Evolutionary conservation across 2,888 invertebrate species (phyloP).

Genomic region (Apantesis nais): DNA sequence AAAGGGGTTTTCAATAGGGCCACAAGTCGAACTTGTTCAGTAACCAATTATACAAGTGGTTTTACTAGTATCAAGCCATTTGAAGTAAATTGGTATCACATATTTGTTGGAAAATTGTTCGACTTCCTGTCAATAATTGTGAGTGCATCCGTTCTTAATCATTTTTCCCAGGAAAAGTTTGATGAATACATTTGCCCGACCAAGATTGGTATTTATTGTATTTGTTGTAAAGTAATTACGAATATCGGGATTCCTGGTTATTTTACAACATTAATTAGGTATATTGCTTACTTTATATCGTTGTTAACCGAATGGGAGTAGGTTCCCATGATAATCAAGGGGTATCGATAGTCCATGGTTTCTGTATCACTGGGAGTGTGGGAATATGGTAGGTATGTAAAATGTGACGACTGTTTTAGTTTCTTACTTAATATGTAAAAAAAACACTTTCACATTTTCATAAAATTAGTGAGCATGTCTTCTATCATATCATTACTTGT

Average conservation of each 20-base stretch:
- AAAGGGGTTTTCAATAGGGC: constrained; percentile 27
- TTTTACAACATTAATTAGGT: background rate
- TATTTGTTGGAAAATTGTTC: constrained; percentile 48
- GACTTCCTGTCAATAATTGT: constrained; percentile 64
- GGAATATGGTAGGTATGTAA: no score
- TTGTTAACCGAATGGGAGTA: background rate
- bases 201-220: constrained; percentile 37
- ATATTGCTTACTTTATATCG: background rate
- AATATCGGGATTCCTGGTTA: background rate
- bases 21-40: constrained; percentile 33
- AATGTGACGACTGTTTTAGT: no score
- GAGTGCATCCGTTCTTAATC: constrained; percentile 57
- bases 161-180: constrained; percentile 40
- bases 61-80: constrained; percentile 29
- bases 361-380: background rate
- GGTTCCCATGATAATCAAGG: background rate
- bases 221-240: background rate
- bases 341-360: background rate
- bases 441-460: no score
- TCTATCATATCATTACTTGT: no score
- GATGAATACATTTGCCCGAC: constrained; percentile 33
- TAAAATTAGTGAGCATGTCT: no score
- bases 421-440: no score
- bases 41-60: constrained; percentile 43
- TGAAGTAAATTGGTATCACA: constrained; percentile 46